Evolutionary conservation across 2,888 invertebrate genomes (phyloP), one percentile per base, ranked within the genome.

Genomic region (Phyto melanocephala): DNA sequence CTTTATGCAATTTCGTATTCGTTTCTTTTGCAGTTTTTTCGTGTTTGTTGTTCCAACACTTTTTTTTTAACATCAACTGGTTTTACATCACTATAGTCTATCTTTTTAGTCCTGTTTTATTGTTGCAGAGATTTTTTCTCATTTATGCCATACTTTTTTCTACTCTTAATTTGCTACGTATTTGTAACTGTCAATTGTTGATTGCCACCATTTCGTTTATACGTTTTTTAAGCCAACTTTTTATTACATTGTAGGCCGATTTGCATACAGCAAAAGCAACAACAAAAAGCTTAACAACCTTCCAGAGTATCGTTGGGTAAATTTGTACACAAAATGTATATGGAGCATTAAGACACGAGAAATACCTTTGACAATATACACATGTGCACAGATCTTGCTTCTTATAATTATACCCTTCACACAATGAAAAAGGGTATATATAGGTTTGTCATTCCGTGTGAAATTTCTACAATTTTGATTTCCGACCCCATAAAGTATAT

Each of bases 111-210:
- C 4, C 10, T 1, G 20, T 40, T 13, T 40, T 35, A 37, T 13
- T n/a, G 52, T 15, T 28, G 3, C 8, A 7, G 10, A 52, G 20
- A 13, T 42, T 40, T 56, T 5, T 47, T 54, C 58, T 35, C 13
- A 11, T 71, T 76, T 72, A 13, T 33, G 58, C 35, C 45, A 71
- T 74, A 50, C 67, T n/a, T 79, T 58, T 78, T 67, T 78, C 74
- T 45, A 54, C 81, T 77, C 77, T 85, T 81, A 80, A 81, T 84
- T 80, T 85, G 80, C 81, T 80, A 75, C 81, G 78, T 81, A 85
- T 85, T 85, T 85, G 85, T 83, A 84, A 81, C 84, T 83, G 85
- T 84, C 85, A 81, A 84, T 85, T 84, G 77, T 71, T 82, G 81
- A 82, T 82, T 82, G 81, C 70, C 81, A 81, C 33, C 74, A 78